A percentile compares a stretch with the other conserved stretches of the same genome.
Evolutionary conservation across 2,113 vertebrate species (phyloP).

Genomic region (Oreochromis tanganicae): DNA sequence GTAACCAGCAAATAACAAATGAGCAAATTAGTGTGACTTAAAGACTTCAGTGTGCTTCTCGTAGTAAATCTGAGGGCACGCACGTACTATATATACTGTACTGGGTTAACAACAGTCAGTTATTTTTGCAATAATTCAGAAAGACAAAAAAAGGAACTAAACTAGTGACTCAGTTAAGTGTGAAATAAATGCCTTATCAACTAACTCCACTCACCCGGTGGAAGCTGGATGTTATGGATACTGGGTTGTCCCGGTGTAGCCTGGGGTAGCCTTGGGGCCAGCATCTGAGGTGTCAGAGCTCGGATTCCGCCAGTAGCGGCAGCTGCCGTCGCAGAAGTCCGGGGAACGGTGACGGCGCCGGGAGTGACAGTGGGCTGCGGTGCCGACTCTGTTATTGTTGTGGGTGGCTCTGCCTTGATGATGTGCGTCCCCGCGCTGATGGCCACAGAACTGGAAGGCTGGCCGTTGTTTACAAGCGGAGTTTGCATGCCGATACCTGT

Average conservation of each 20-base stretch:
- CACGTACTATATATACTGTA: background rate
- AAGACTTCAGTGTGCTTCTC: background rate
- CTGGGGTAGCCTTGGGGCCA: conserved; percentile 88
- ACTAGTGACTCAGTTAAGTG: too few relatives aligned
- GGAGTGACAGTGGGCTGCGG: conserved; percentile 73
- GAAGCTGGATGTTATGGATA: conserved; percentile 95
- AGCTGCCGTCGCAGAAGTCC: conserved; percentile 73
- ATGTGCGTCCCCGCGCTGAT: conserved; percentile 65
- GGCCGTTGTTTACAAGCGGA: conserved; percentile 38
- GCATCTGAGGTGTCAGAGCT: conserved; percentile 84
- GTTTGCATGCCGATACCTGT: conserved; percentile 46
- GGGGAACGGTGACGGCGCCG: conserved; percentile 69
- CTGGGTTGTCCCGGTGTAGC: conserved; percentile 83
- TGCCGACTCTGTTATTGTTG: conserved; percentile 79
- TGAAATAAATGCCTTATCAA: background rate
- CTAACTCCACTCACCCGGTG: conserved; percentile 80
- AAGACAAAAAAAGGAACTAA: background rate
- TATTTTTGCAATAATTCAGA: background rate
- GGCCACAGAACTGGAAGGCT: conserved; percentile 34
- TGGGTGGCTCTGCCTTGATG: conserved; percentile 82
- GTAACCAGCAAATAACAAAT: background rate
- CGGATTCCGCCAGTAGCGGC: conserved; percentile 74
- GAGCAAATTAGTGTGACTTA: background rate
- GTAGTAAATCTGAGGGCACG: background rate
- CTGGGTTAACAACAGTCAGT: background rate